Evolutionary conservation across 2,797 vertebrate genomes (phyloP).

Genomic region (Acanthopagrus latus): DNA sequence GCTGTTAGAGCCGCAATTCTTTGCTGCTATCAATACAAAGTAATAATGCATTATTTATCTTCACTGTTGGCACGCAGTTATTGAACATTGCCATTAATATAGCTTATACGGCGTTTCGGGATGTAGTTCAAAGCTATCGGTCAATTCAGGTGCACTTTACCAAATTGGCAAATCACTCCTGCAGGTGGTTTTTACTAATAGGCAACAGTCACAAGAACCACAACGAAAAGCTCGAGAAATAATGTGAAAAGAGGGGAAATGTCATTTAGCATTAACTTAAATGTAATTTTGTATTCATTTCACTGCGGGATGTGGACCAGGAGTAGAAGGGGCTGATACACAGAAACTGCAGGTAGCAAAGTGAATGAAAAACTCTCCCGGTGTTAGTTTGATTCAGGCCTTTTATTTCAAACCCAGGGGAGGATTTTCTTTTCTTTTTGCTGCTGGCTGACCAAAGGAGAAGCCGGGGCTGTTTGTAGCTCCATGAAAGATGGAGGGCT

Average conservation of each 20-base stretch:
- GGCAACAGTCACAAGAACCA: slow-evolving; percentile 27
- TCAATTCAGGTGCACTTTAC: slow-evolving; percentile 61
- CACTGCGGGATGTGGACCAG: slow-evolving; percentile 72
- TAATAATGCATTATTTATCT: slow-evolving; percentile 67
- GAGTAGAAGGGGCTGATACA: slow-evolving; percentile 88
- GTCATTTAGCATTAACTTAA: slow-evolving; percentile 61
- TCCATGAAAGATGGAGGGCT: slow-evolving; percentile 85
- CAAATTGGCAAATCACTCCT: slow-evolving; percentile 79
- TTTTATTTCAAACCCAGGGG: slow-evolving; percentile 90
- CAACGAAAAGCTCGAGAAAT: slow-evolving; percentile 31
- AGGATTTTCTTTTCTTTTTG: slow-evolving; percentile 84
- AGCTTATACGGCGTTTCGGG: slow-evolving; percentile 32
- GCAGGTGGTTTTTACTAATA: slow-evolving; percentile 84
- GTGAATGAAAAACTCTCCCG: slow-evolving; percentile 88
- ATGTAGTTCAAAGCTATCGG: slow-evolving; percentile 39
- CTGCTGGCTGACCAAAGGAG: slow-evolving; percentile 67
- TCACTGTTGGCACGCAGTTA: slow-evolving; percentile 32
- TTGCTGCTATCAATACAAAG: slow-evolving; percentile 67
- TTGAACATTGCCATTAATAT: slow-evolving; percentile 28
- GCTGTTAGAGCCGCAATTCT: slow-evolving; percentile 66
- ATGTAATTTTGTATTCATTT: slow-evolving; percentile 69
- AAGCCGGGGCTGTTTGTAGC: slow-evolving; percentile 71
- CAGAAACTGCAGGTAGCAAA: slow-evolving; percentile 93
- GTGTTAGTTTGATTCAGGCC: slow-evolving; percentile 90
- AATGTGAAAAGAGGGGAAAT: slow-evolving; percentile 37